Evolutionary conservation across 2,797 vertebrate species (phyloP).

Genomic region (Cyprinella venusta): DNA sequence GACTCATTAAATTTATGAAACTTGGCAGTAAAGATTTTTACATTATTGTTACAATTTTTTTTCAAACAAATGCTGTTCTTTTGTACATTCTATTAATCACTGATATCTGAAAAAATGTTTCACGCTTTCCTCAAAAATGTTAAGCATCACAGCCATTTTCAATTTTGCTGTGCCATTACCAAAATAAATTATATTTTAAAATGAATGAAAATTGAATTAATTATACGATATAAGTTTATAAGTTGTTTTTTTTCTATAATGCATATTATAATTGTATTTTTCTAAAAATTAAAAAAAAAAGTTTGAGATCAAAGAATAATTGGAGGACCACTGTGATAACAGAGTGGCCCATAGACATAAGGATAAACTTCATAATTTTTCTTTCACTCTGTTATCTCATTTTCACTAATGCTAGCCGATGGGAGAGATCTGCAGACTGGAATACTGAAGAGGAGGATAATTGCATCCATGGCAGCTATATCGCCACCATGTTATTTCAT

Average conservation of each 20-base stretch:
- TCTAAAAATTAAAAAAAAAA: background rate
- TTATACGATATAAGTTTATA: background rate
- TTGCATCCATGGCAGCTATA: conserved; percentile 55
- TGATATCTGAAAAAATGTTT: background rate
- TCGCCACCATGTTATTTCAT: conserved; percentile 40
- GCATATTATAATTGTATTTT: background rate
- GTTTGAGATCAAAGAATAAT: background rate
- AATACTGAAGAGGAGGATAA: conserved; percentile 53
- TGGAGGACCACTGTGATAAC: background rate
- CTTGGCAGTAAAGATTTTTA: no score
- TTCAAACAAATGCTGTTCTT: background rate
- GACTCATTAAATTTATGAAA: no score
- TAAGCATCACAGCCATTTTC: background rate
- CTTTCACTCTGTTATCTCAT: conserved; percentile 4
- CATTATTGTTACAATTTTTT: background rate
- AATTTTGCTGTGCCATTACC: background rate
- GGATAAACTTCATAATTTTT: background rate
- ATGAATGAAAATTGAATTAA: background rate
- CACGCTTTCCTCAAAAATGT: background rate
- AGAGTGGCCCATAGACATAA: background rate
- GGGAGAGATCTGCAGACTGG: conserved; percentile 28
- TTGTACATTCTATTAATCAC: background rate
- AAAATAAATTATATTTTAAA: background rate
- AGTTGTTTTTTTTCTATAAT: background rate
- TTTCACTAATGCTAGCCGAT: conserved; percentile 4